phyloP scores from a whole-genome alignment of 1,140 invertebrate genomes.

The Drosophila nikananu region DNA sequence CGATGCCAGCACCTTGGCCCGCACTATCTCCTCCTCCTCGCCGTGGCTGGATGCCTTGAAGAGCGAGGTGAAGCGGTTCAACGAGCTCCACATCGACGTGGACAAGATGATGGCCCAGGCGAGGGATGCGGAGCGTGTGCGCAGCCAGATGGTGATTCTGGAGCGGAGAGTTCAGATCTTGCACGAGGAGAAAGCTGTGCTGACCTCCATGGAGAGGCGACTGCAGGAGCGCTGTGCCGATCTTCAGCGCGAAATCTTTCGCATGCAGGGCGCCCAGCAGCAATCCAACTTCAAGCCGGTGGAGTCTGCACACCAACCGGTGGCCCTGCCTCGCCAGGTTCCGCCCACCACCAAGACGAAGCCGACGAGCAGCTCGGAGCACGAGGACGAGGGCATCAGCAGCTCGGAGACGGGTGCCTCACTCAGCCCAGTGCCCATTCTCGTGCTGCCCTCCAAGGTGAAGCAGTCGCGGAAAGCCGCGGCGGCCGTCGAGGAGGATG shows the following conservation, averaged over 20 bases:
- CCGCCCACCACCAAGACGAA: constrained; percentile 54
- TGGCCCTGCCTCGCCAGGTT: constrained; percentile 78
- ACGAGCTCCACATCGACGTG: constrained; percentile 90
- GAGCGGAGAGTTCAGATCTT: constrained; percentile 91
- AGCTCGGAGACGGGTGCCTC: constrained; percentile 90
- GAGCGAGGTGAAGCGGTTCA: constrained; percentile 90
- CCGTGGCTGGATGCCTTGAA: constrained; percentile 87
- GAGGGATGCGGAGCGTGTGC: constrained; percentile 79
- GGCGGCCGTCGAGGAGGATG: constrained; percentile 18
- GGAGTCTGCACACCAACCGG: constrained; percentile 77
- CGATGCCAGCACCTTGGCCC: constrained; percentile 89
- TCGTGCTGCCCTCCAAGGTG: constrained; percentile 73
- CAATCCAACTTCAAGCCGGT: constrained; percentile 77
- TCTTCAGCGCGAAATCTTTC: constrained; percentile 87
- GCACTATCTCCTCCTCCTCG: constrained; percentile 86
- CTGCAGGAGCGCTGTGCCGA: constrained; percentile 91
- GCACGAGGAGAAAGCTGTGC: constrained; percentile 91
- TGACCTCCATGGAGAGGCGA: constrained; percentile 91
- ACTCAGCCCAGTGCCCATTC: constrained; percentile 87
- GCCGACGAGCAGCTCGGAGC: constrained; percentile 89
- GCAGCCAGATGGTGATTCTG: constrained; percentile 88
- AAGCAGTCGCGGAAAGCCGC: constrained; percentile 61
- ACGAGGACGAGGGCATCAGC: constrained; percentile 94
- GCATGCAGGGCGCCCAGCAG: constrained; percentile 79
- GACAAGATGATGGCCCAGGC: constrained; percentile 85